Percentiles rank a stretch among this genome's conserved stretches.
Conservation (phyloP, 2,797 vertebrate genomes). For the Periophthalmus magnuspinnatus region DNA sequence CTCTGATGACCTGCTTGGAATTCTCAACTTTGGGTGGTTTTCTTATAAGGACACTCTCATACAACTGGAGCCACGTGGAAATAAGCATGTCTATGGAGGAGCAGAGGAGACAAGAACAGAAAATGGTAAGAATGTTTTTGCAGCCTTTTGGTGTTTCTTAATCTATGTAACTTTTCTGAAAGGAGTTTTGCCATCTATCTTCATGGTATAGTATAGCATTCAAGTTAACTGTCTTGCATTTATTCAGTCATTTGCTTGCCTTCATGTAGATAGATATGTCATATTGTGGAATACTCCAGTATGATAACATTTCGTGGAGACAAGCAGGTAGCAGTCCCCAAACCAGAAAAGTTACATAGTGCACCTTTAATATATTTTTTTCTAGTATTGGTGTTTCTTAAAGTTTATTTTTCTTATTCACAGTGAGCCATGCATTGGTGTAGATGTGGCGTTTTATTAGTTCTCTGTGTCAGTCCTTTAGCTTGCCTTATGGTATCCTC, state of each 20-base stretch:
- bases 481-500: conserved; percentile 40
- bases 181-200: too few relatives aligned
- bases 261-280: too few relatives aligned
- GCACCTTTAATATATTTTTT: neutral
- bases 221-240: neutral
- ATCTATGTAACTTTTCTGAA: neutral
- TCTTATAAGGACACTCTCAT: conserved; percentile 41
- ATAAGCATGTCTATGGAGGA: conserved; percentile 38
- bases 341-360: too few relatives aligned
- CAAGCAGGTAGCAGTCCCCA: too few relatives aligned
- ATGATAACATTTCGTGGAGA: too few relatives aligned
- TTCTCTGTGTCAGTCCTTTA: conserved; percentile 61
- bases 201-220: too few relatives aligned
- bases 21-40: conserved; percentile 49
- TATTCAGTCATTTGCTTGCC: neutral
- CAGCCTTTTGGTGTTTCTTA: neutral
- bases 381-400: neutral
- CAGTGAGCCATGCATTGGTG: conserved; percentile 77
- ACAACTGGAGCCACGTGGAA: conserved; percentile 22
- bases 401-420: conserved; percentile 23
- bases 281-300: too few relatives aligned
- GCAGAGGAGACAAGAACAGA: conserved; percentile 34
- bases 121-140: conserved; percentile 61
- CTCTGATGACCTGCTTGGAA: conserved; percentile 78
- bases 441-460: conserved; percentile 65